Evolutionary conservation across 2,797 vertebrate genomes (phyloP).

Genomic region (Channallabes apus): DNA sequence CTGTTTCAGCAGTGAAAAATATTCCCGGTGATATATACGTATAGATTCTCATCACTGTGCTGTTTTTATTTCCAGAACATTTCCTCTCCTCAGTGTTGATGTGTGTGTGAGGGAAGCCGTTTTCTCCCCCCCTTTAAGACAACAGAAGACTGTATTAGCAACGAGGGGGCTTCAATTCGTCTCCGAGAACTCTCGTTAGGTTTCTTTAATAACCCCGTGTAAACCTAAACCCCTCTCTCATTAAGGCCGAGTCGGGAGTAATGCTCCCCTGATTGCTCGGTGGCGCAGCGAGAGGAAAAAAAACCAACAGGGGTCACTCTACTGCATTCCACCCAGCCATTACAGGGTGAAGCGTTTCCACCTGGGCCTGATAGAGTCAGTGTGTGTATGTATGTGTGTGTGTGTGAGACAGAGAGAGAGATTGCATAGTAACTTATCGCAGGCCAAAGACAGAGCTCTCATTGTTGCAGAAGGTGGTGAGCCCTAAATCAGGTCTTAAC

Average conservation of each 20-base stretch:
- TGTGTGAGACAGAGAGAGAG: background rate
- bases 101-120: background rate
- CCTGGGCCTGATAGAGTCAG: constrained; percentile 52
- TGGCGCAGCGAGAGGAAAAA: constrained; percentile 50
- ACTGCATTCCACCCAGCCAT: constrained; percentile 54
- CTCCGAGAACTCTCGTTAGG: constrained; percentile 64
- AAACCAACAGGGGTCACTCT: constrained; percentile 61
- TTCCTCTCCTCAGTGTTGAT: constrained; percentile 6
- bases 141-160: constrained; percentile 40
- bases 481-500: constrained; percentile 54
- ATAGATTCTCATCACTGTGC: background rate
- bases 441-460: constrained; percentile 46
- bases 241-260: constrained; percentile 62
- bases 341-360: constrained; percentile 59
- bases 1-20: background rate
- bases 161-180: constrained; percentile 34
- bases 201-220: constrained; percentile 66
- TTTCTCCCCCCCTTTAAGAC: background rate
- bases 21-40: background rate
- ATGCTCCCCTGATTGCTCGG: constrained; percentile 56
- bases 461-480: constrained; percentile 55
- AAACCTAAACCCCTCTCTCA: constrained; percentile 61
- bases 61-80: constrained; percentile 13
- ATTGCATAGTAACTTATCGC: constrained; percentile 46
- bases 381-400: constrained; percentile 43